Evolutionary conservation across 1,140 invertebrate species (phyloP).

Genomic region (Plectrocnemia conspersa): DNA sequence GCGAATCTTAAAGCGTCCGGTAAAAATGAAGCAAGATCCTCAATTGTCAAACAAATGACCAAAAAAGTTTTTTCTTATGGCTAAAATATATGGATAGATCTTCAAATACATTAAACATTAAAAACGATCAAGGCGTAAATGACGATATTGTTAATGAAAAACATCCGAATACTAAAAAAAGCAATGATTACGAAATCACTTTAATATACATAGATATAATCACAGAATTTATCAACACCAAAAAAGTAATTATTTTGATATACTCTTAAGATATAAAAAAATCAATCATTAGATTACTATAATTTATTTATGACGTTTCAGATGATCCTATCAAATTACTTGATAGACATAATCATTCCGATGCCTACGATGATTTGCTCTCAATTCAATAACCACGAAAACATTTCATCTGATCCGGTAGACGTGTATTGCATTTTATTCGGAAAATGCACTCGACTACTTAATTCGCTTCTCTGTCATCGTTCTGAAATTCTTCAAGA

Average conservation of each 20-base stretch:
- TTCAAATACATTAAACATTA: no score
- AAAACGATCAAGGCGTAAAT: neutral
- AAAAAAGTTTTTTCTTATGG: slow-evolving; percentile 25
- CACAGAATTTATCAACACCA: slow-evolving; percentile 25
- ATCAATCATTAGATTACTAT: neutral
- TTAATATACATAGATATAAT: slow-evolving; percentile 25
- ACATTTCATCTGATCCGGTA: slow-evolving; percentile 1
- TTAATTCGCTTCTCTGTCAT: slow-evolving; percentile 18
- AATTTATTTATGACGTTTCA: slow-evolving; percentile 15
- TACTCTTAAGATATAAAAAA: neutral
- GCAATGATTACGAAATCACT: slow-evolving; percentile 20
- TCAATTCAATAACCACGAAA: slow-evolving; percentile 6
- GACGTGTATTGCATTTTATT: slow-evolving; percentile 18
- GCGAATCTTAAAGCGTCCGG: slow-evolving; percentile 15
- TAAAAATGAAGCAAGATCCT: slow-evolving; percentile 24
- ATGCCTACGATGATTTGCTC: slow-evolving; percentile 22
- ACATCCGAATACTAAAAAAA: slow-evolving; percentile 5
- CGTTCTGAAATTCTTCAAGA: slow-evolving; percentile 28
- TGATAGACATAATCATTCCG: slow-evolving; percentile 29
- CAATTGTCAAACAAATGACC: slow-evolving; percentile 22
- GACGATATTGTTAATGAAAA: neutral
- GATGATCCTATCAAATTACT: slow-evolving; percentile 23
- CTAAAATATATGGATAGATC: slow-evolving; percentile 8
- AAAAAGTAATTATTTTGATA: slow-evolving; percentile 21
- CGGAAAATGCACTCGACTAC: slow-evolving; percentile 18